phyloP scores from a whole-genome alignment of 1,140 invertebrate genomes.

The Nomia melanderi region DNA sequence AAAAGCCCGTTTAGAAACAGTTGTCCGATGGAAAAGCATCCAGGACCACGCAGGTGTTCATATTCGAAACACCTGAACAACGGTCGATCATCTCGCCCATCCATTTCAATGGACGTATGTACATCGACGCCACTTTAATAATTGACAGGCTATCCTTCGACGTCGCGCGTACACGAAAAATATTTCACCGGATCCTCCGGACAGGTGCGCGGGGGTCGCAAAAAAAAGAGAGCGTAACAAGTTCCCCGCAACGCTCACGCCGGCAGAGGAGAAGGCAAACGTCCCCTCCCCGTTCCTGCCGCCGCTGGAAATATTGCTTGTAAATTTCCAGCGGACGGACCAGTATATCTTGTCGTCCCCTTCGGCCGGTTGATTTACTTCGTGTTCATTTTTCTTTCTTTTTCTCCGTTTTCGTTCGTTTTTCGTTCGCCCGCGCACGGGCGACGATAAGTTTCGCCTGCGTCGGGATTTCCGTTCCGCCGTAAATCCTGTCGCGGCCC shows the following conservation, averaged over 20 bases:
- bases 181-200: neutral
- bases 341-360: slow-evolving; percentile 40
- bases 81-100: neutral
- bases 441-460: slow-evolving; percentile 12
- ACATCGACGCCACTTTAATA: neutral
- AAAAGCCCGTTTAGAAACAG: too few species aligned
- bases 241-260: neutral
- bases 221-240: slow-evolving; percentile 11
- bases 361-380: slow-evolving; percentile 23
- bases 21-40: too few species aligned
- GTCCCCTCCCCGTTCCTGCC: neutral
- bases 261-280: neutral
- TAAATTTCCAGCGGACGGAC: slow-evolving; percentile 35
- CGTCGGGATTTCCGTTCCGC: slow-evolving; percentile 5
- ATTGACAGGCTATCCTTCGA: neutral
- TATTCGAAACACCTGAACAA: too few species aligned
- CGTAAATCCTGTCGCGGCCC: slow-evolving; percentile 16
- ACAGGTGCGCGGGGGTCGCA: neutral
- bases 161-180: neutral
- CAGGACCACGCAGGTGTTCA: too few species aligned
- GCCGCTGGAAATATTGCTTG: slow-evolving; percentile 37
- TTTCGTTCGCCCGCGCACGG: neutral
- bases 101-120: neutral
- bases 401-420: slow-evolving; percentile 24
- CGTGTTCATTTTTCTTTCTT: slow-evolving; percentile 13